These are phyloP conservation scores for Spheniscus mendiculus DNA, from an alignment of 2,113 vertebrate species.

Conservation along the genomic window DNA sequence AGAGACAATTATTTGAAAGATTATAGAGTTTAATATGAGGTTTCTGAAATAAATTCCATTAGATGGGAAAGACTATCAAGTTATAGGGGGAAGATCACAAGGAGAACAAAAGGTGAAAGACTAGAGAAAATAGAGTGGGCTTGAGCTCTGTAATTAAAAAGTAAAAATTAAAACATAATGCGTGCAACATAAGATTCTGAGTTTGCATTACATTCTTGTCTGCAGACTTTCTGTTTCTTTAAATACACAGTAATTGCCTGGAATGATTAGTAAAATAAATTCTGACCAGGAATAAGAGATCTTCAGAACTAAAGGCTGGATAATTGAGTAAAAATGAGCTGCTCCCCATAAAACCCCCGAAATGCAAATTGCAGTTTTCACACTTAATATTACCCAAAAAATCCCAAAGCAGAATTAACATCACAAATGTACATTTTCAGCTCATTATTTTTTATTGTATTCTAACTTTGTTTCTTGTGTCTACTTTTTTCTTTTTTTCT, in stretches of 20 bases:
- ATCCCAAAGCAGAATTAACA: background rate
- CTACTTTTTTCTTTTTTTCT: background rate
- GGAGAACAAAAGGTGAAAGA: background rate
- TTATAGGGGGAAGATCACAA: background rate
- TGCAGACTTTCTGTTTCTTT: background rate
- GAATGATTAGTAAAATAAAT: background rate
- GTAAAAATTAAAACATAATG: background rate
- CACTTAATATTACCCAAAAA: background rate
- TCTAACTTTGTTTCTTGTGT: background rate
- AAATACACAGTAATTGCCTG: background rate
- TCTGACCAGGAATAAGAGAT: background rate
- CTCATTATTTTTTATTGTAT: background rate
- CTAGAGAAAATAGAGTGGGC: background rate
- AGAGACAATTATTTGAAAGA: background rate
- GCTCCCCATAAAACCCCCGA: fast-evolving
- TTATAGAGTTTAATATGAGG: background rate
- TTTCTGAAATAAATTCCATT: background rate
- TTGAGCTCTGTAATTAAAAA: background rate
- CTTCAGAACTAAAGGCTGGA: background rate
- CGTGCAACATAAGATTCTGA: background rate
- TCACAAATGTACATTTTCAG: background rate
- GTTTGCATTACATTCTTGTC: background rate
- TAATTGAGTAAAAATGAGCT: background rate
- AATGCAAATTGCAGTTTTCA: background rate
- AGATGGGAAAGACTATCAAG: background rate